Conservation (phyloP, 1,140 invertebrate species). For the Dufourea novaeangliae region DNA sequence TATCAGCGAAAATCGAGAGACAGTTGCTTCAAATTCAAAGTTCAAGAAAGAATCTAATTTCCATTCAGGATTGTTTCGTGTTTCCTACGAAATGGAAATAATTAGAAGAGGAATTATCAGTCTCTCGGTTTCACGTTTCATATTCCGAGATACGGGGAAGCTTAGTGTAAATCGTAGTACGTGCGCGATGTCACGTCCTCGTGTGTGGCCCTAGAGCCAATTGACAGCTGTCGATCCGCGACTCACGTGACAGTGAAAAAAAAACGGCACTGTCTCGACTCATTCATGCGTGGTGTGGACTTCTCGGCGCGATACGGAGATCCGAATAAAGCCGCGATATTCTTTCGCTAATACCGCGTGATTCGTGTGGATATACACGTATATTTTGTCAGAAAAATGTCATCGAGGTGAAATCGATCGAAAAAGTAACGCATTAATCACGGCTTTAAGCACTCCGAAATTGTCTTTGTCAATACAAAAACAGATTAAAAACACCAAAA, state of each 20-base stretch:
- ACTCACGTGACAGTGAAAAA: background rate
- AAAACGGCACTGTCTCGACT: background rate
- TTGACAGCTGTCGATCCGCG: background rate
- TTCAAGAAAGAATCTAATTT: background rate
- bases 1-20: no score
- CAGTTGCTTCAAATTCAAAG: slow-evolving; percentile 5
- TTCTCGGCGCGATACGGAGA: no score
- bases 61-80: no score
- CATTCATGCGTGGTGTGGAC: background rate
- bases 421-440: no score
- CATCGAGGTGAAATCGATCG: no score
- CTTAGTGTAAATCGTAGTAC: background rate
- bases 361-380: no score
- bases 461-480: no score
- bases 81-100: background rate
- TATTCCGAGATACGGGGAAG: slow-evolving; percentile 7
- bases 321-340: no score
- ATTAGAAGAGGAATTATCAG: slow-evolving; percentile 16
- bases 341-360: no score
- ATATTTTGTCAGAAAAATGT: no score
- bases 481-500: no score
- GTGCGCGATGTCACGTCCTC: slow-evolving; percentile 43
- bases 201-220: background rate
- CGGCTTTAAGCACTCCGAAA: no score
- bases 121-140: background rate